Conservation (phyloP, 1,140 invertebrate genomes). For the Brachionus angularis region DNA sequence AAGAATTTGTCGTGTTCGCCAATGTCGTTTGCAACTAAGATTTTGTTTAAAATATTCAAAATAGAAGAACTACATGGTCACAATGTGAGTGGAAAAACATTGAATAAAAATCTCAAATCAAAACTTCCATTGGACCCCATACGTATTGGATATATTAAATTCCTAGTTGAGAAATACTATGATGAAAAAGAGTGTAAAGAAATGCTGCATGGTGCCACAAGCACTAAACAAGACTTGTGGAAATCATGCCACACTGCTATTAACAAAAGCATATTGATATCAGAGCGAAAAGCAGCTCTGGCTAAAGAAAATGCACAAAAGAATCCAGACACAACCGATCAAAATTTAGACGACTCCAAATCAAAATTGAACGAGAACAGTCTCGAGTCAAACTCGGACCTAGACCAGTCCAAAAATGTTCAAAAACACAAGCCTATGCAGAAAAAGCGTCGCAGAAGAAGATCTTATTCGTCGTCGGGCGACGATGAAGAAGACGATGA, state of each 20-base stretch:
- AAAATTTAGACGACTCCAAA: too few relatives aligned
- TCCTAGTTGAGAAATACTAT: constrained; percentile 41
- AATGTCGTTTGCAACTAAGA: constrained; percentile 40
- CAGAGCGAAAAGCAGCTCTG: constrained; percentile 34
- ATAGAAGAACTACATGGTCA: constrained; percentile 44
- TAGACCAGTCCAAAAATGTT: too few relatives aligned
- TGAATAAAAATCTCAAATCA: constrained; percentile 37
- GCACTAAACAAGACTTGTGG: constrained; percentile 41
- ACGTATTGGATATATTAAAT: constrained; percentile 38
- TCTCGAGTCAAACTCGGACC: too few relatives aligned
- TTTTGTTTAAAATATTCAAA: constrained; percentile 43
- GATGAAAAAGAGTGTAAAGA: constrained; percentile 43
- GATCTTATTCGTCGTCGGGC: neutral
- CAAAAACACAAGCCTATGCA: constrained; percentile 15
- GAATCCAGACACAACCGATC: too few relatives aligned
- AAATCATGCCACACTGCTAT: constrained; percentile 43
- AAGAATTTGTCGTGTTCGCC: constrained; percentile 41
- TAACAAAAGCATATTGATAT: constrained; percentile 40
- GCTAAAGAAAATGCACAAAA: too few relatives aligned
- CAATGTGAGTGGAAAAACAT: constrained; percentile 33
- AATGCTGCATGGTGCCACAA: constrained; percentile 34
- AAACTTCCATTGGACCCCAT: constrained; percentile 30
- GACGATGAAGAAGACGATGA: neutral
- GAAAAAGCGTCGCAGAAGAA: too few relatives aligned
- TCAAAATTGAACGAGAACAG: too few relatives aligned